Base-by-base conservation (phyloP, 1,140 invertebrate species). In the Drosophila asahinai region DNA sequence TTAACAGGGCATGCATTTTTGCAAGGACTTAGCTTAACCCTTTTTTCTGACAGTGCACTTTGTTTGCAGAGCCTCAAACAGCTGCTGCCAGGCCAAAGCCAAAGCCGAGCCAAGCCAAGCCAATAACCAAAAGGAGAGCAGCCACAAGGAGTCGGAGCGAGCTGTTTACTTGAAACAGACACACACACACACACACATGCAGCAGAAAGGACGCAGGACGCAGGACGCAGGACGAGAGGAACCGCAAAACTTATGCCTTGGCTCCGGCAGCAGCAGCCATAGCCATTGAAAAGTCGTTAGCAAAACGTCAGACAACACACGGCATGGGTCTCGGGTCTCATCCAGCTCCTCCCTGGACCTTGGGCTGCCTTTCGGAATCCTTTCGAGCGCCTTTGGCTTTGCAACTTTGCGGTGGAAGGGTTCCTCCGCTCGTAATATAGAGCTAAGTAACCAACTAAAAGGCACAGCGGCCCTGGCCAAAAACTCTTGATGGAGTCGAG, bases 251-350 rank as follows among this genome's bases (percentile, higher is more conserved):
- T 89, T 89, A 83, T 89, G 84, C 73, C 81, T 64, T 72, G 76
- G 67, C 74, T 57, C 54, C 71, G 61, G 65, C 45, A 68, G 54
- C 67, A 62, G 48, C 45, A 64, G 71, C 76, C 43, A 33, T 63
- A 89, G 74, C 86, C 86, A 89, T 89, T 89, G 84, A 89, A 89
- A 89, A 89, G 84, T 89, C 84, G 86, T 89, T 89, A 89, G 84
- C 77, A 84, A 87, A 89, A 89, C 78, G 84, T 82, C 72, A 83
- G 76, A 83, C 75, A 83, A 83, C 81, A 82, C 75, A 82, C 80
- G 81, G 80, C 62, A 74, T 61, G 38, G 61, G 27, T 36, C 27
- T 36, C 27, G 27, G 27, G 27, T 30, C 2, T 47, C 27, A 27
- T 17, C 14, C 30, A 17, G 9, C 62, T 9, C 17, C 25, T 43